Evolutionary conservation across 2,888 invertebrate species (phyloP).

Genomic region (Sarcophaga carnaria): DNA sequence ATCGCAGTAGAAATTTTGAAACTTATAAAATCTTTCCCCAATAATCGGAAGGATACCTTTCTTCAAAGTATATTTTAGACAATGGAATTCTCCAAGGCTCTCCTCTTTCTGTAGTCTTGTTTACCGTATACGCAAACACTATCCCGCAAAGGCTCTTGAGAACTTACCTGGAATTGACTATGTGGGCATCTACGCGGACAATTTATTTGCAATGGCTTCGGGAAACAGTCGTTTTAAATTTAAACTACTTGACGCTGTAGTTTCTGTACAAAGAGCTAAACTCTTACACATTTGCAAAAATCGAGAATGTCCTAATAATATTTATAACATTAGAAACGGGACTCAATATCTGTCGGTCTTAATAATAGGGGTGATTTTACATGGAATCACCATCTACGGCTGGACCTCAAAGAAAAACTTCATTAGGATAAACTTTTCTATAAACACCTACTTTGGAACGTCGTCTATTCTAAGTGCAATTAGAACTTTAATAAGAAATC

Average conservation of each 20-base stretch:
- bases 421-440: slow-evolving; percentile 16
- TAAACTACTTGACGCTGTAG: slow-evolving; percentile 6
- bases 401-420: slow-evolving; percentile 8
- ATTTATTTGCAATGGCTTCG: background rate
- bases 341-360: slow-evolving; percentile 27
- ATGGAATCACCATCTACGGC: slow-evolving; percentile 34
- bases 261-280: slow-evolving; percentile 3
- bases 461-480: slow-evolving; percentile 4
- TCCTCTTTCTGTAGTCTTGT: background rate
- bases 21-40: slow-evolving; percentile 23
- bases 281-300: slow-evolving; percentile 12
- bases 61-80: background rate
- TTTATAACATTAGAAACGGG: slow-evolving; percentile 11
- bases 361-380: slow-evolving; percentile 9
- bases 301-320: slow-evolving; percentile 2
- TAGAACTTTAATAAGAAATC: background rate
- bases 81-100: background rate
- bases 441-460: slow-evolving; percentile 69
- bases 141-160: background rate
- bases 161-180: background rate
- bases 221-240: background rate
- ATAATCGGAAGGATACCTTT: slow-evolving; percentile 25
- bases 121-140: background rate
- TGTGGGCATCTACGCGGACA: background rate
- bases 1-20: background rate